Evolutionary conservation across 2,113 vertebrate species (phyloP), one percentile per base, ranked within the genome.

Genomic region (Neomonachus schauinslandi): DNA sequence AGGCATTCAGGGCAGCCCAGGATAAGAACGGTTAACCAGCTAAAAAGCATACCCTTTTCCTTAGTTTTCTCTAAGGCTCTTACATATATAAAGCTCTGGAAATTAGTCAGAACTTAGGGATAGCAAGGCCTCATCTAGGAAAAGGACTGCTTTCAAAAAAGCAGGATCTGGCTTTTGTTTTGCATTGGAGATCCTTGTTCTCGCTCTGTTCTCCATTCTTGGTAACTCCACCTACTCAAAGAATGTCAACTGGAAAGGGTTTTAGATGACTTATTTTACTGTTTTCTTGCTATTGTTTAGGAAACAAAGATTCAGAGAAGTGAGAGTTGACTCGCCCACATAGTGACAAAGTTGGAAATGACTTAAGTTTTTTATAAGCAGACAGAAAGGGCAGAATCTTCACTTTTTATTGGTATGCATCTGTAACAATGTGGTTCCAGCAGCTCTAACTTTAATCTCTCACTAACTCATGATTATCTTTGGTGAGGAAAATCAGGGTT

Each of bases 241-340:
- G 63, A 89, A 86, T 86, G 76, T 94, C 61, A 82, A 3, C 19
- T 79, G 28, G n/a, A 84, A 95, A 31, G 46, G 7, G 21, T 83
- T 90, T 76, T 94, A 85, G 39, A 77, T 93, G 3, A 81, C 72
- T 95, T 86, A n/a, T 14, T 89, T 88, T 91, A 87, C 28, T 16
- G 7, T 97, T 77, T 94, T 92, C 61, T 85, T 93, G 69, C 67
- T 96, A 21, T 87, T 93, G 28, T 89, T 89, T 93, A 69, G 63
- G 81, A 95, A 91, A 79, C 51, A 81, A 71, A 90, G 69, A 92
- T 94, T 94, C 85, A 89, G 69, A 94, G 80, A 96, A 91, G 28
- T 83, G 53, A 95, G 53, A 95, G 14, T 13, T 97, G 63, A 84
- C 53, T 82, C 71, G 10, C 46, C 71, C 49, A 79, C 39, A 84